Conservation (phyloP, 92 coral and sea anemone species). For the Phenganax marumi region DNA sequence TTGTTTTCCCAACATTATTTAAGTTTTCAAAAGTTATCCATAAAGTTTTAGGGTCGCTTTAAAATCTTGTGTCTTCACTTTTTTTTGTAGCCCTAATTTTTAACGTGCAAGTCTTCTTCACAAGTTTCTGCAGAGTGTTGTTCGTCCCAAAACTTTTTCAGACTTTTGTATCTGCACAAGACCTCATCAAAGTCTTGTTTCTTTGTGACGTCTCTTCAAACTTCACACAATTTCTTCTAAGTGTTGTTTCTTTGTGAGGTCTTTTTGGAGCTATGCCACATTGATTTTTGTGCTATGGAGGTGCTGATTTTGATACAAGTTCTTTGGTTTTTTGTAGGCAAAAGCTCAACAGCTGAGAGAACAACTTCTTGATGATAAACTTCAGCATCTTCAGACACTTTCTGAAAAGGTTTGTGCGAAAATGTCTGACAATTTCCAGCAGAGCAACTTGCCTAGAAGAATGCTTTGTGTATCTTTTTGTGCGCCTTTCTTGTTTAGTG, state of each 20-base stretch:
- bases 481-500: too few species aligned
- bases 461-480: not conserved
- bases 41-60: not conserved
- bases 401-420: slow-evolving; percentile 79
- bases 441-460: not conserved
- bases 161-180: too few species aligned
- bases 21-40: not conserved
- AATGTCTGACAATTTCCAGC: not conserved
- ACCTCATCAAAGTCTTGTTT: too few species aligned
- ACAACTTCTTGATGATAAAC: slow-evolving; percentile 78
- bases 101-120: not conserved
- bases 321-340: slow-evolving; percentile 46
- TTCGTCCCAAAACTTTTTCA: too few species aligned
- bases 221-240: too few species aligned
- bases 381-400: slow-evolving; percentile 82
- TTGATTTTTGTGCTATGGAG: too few species aligned
- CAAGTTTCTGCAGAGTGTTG: too few species aligned
- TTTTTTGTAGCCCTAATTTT: not conserved
- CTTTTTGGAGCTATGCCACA: too few species aligned
- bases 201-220: too few species aligned
- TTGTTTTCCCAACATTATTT: not conserved
- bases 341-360: slow-evolving; percentile 95
- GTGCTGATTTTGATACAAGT: not conserved
- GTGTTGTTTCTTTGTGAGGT: too few species aligned
- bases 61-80: too few species aligned